These are phyloP conservation scores for Odontesthes bonariensis DNA, from an alignment of 2,113 vertebrate species.

Conservation along the genomic window DNA sequence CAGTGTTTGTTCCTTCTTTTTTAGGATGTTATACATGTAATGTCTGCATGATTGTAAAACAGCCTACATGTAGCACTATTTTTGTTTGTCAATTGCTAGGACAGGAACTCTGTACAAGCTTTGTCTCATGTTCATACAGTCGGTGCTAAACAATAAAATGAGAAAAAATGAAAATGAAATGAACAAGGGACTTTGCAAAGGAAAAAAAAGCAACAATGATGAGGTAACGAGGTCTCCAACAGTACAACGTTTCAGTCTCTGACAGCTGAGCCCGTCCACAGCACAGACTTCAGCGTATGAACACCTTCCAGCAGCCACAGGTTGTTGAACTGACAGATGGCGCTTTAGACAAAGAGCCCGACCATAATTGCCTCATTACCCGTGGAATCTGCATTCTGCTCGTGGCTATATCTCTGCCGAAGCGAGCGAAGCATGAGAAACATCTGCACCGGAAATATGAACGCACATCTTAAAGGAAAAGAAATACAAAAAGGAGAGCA, in stretches of 20 bases:
- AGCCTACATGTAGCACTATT: too few relatives aligned
- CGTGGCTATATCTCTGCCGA: conserved; percentile 66
- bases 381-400: conserved; percentile 67
- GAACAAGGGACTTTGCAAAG: neutral
- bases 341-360: conserved; percentile 53
- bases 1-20: too few relatives aligned
- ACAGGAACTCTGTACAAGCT: too few relatives aligned
- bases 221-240: conserved; percentile 50
- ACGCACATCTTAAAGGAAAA: conserved; percentile 35
- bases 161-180: too few relatives aligned
- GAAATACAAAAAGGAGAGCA: too few relatives aligned
- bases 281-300: conserved; percentile 43
- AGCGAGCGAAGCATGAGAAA: conserved; percentile 38
- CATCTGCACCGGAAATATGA: conserved; percentile 49
- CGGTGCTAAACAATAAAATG: too few relatives aligned
- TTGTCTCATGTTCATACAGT: too few relatives aligned
- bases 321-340: conserved; percentile 76
- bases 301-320: conserved; percentile 68
- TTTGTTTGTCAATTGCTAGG: too few relatives aligned
- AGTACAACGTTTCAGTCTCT: conserved; percentile 37
- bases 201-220: conserved; percentile 17
- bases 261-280: conserved; percentile 25
- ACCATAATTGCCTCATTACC: conserved; percentile 74
- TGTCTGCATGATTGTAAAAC: too few relatives aligned
- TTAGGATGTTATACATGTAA: too few relatives aligned